phyloP scores from a whole-genome alignment of 2,797 vertebrate species.

The Microctenopoma lineatum region DNA sequence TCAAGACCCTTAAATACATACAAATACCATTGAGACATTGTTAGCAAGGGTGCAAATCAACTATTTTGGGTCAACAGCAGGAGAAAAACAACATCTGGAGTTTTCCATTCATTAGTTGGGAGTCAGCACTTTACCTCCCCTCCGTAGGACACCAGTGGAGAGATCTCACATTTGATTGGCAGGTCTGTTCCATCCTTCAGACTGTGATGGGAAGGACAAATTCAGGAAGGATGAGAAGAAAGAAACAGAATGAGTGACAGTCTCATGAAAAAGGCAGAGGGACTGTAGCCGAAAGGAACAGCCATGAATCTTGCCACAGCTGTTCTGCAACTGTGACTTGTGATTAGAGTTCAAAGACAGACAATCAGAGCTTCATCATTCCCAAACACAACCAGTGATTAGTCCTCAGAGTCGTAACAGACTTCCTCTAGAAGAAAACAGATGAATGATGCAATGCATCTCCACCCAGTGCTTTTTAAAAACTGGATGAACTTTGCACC shows the following conservation, averaged over 20 bases:
- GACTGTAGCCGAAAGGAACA: constrained; percentile 49
- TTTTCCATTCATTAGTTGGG: neutral
- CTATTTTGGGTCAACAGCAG: constrained; percentile 3
- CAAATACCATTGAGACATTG: constrained; percentile 9
- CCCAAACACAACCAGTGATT: constrained; percentile 65
- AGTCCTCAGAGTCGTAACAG: constrained; percentile 52
- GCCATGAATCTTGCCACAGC: constrained; percentile 63
- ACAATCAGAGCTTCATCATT: constrained; percentile 56
- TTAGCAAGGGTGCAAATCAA: neutral
- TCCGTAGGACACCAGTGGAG: constrained; percentile 92
- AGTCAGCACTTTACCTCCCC: constrained; percentile 90
- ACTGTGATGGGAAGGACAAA: constrained; percentile 73
- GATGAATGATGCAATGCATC: constrained; percentile 42
- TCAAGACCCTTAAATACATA: constrained; percentile 87
- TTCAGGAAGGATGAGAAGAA: constrained; percentile 37
- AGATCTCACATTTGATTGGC: constrained; percentile 98
- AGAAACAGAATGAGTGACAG: constrained; percentile 27
- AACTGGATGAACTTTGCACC: constrained; percentile 20
- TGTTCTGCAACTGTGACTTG: constrained; percentile 63
- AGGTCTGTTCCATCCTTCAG: constrained; percentile 94
- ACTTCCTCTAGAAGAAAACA: constrained; percentile 64
- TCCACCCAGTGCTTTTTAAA: constrained; percentile 20
- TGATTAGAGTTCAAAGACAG: constrained; percentile 68
- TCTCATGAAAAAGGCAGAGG: constrained; percentile 24
- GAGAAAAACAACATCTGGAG: constrained; percentile 38